These are phyloP conservation scores for Vanessa tameamea DNA, from an alignment of 1,140 invertebrate species.

Conservation along the genomic window DNA sequence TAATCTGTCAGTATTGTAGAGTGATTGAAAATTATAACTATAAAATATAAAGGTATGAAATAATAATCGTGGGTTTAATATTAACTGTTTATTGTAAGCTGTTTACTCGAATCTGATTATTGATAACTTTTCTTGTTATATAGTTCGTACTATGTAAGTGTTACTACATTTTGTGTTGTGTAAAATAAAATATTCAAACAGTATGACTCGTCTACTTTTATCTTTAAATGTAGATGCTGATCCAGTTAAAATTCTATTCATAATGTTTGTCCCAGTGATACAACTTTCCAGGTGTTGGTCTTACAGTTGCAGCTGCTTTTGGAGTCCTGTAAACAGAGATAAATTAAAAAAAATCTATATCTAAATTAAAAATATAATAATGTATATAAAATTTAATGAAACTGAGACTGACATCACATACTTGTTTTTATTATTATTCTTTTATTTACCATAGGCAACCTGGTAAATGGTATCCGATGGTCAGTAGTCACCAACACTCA, in stretches of 20 bases:
- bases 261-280: slow-evolving; percentile 82
- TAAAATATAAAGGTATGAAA: slow-evolving; percentile 5
- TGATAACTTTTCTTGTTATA: slow-evolving; percentile 11
- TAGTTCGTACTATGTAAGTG: slow-evolving; percentile 29
- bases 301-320: slow-evolving; percentile 56
- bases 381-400: too few species aligned
- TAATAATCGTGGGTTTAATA: slow-evolving; percentile 5
- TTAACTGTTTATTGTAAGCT: not conserved
- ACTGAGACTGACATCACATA: too few species aligned
- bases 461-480: too few species aligned
- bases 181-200: slow-evolving; percentile 27
- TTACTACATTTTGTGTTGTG: slow-evolving; percentile 29
- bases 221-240: not conserved
- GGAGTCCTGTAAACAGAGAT: slow-evolving; percentile 60
- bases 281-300: slow-evolving; percentile 80
- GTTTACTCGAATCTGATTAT: slow-evolving; percentile 1
- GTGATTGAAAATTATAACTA: not conserved
- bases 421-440: too few species aligned
- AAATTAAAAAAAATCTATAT: not conserved
- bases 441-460: too few species aligned
- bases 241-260: slow-evolving; percentile 25
- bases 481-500: too few species aligned
- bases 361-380: not conserved
- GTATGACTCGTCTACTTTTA: not conserved
- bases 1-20: slow-evolving; percentile 9